phyloP scores from a whole-genome alignment of 1,140 invertebrate genomes.

The Caenorhabditis brenneri region DNA sequence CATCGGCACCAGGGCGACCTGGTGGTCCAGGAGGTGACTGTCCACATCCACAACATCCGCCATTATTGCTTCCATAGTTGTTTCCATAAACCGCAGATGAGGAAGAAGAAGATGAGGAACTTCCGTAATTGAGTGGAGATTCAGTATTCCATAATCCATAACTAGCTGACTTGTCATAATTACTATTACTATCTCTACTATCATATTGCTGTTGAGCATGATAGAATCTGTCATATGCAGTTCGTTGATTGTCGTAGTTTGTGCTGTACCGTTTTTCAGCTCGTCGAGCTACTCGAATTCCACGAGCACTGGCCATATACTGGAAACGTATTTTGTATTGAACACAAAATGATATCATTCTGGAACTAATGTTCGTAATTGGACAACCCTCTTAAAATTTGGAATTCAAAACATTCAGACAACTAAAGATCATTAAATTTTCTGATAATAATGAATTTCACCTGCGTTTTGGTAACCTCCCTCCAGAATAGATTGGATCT shows the following conservation, averaged over 20 bases:
- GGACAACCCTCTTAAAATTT: background rate
- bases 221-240: conserved; percentile 8
- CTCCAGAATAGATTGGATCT: conserved; percentile 39
- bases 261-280: conserved; percentile 19
- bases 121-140: background rate
- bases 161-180: conserved; percentile 28
- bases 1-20: background rate
- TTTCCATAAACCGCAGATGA: background rate
- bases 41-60: conserved; percentile 13
- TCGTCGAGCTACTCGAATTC: conserved; percentile 1
- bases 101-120: background rate
- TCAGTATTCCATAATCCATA: conserved; percentile 12
- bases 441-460: background rate
- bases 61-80: background rate
- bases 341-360: background rate
- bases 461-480: conserved; percentile 32
- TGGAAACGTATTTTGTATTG: background rate
- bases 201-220: conserved; percentile 26
- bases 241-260: conserved; percentile 16
- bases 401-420: background rate
- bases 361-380: background rate
- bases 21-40: conserved; percentile 9
- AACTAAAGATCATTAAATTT: background rate
- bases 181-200: background rate
- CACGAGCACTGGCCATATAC: conserved; percentile 23